Evolutionary conservation across 2,888 invertebrate genomes (phyloP).

Genomic region (Protophormia terraenovae): DNA sequence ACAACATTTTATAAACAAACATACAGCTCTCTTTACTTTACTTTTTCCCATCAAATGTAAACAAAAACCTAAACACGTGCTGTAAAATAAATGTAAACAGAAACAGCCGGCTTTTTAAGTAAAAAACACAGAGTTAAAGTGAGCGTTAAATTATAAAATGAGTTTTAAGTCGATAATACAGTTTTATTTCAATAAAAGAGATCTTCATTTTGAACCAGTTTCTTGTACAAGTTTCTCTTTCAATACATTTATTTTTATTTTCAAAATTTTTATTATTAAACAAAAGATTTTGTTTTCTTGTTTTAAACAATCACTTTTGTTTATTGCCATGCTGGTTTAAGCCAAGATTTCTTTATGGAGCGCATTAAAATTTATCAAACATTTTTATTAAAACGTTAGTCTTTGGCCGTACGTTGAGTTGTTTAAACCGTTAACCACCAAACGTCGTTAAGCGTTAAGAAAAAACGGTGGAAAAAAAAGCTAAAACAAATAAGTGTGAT

Average conservation of each 20-base stretch:
- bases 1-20: background rate
- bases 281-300: constrained; percentile 15
- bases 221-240: constrained; percentile 37
- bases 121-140: background rate
- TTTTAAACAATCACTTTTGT: constrained; percentile 60
- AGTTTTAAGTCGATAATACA: constrained; percentile 58
- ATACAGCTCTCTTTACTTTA: background rate
- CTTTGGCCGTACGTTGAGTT: constrained; percentile 57
- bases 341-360: constrained; percentile 42
- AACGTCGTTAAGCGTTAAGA: background rate
- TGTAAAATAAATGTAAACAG: constrained; percentile 40
- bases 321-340: constrained; percentile 53
- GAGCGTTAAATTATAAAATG: background rate
- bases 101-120: constrained; percentile 36
- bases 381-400: constrained; percentile 58
- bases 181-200: background rate
- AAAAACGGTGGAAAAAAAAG: background rate
- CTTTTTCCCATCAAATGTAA: background rate
- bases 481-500: constrained; percentile 2
- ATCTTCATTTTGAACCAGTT: constrained; percentile 54
- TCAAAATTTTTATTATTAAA: constrained; percentile 22
- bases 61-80: constrained; percentile 39
- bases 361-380: constrained; percentile 53
- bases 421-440: constrained; percentile 44
- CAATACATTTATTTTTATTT: background rate